phyloP scores from a whole-genome alignment of 1,140 invertebrate species.

The Cryptotermes secundus region DNA sequence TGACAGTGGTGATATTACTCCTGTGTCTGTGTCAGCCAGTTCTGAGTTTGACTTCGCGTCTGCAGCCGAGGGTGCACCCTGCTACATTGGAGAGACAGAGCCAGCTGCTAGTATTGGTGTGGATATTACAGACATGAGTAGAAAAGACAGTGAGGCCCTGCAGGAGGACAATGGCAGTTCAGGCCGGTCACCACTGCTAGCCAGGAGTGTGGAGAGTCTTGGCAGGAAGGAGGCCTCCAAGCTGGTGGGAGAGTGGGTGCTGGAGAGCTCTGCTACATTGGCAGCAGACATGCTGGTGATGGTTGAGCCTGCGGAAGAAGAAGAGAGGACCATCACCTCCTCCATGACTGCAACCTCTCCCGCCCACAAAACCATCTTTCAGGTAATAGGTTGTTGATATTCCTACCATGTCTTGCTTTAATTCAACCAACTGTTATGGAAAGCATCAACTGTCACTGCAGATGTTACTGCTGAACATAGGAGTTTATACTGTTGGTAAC shows the following conservation, averaged over 20 bases:
- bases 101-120: background rate
- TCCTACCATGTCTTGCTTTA: background rate
- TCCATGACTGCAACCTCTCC: conserved; percentile 34
- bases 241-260: background rate
- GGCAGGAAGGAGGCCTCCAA: background rate
- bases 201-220: background rate
- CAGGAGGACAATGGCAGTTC: background rate
- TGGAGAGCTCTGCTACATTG: background rate
- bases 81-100: background rate
- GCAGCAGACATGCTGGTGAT: background rate
- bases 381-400: background rate
- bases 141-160: background rate
- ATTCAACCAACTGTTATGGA: background rate
- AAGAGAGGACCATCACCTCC: conserved; percentile 34
- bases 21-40: conserved; percentile 34
- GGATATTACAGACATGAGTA: background rate
- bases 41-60: conserved; percentile 32
- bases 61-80: background rate
- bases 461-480: background rate
- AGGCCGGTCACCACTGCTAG: background rate
- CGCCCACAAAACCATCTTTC: conserved; percentile 33
- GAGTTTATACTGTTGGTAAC: too few relatives aligned
- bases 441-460: background rate
- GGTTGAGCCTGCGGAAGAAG: conserved; percentile 18
- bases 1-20: conserved; percentile 33